Percentiles rank a stretch among this genome's conserved stretches.
Evolutionary conservation across 1,140 invertebrate genomes (phyloP).

Genomic region (Drosophila quadrilineata): DNA sequence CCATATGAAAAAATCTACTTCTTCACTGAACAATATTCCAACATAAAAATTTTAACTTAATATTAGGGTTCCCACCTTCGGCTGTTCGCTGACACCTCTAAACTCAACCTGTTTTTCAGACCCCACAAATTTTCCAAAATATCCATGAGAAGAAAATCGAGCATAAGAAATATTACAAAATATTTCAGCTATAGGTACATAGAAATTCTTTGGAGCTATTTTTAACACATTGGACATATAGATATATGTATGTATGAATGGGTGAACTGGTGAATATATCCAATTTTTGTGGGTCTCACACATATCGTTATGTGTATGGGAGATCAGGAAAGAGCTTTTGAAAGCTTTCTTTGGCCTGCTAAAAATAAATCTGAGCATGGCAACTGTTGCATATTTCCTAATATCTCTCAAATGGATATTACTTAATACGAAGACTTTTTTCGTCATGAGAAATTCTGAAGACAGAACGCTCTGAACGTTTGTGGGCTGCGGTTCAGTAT

Average conservation of each 20-base stretch:
- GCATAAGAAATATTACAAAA: background rate
- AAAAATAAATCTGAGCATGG: constrained; percentile 50
- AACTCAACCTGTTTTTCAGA: constrained; percentile 1
- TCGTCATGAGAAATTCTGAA: constrained; percentile 24
- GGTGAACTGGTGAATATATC: too few relatives aligned
- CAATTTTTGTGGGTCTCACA: constrained; percentile 5
- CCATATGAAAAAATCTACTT: too few relatives aligned
- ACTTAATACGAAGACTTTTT: constrained; percentile 71
- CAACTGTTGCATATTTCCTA: constrained; percentile 64
- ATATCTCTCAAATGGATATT: constrained; percentile 44
- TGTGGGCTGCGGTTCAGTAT: constrained; percentile 40
- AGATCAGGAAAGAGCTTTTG: constrained; percentile 26
- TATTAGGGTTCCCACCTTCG: constrained; percentile 12
- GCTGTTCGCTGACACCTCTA: background rate
- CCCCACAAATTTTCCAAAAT: constrained; percentile 47
- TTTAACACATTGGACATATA: constrained; percentile 29
- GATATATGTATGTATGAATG: constrained; percentile 36
- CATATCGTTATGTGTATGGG: background rate
- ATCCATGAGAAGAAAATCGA: constrained; percentile 21
- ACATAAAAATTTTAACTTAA: background rate
- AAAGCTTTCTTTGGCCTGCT: constrained; percentile 24
- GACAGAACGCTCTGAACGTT: constrained; percentile 35
- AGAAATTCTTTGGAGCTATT: constrained; percentile 36
- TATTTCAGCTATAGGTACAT: constrained; percentile 33
- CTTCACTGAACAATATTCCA: too few relatives aligned